These are phyloP conservation scores for Lethrus apterus DNA, from an alignment of 1,140 invertebrate genomes.

Conservation along the genomic window DNA sequence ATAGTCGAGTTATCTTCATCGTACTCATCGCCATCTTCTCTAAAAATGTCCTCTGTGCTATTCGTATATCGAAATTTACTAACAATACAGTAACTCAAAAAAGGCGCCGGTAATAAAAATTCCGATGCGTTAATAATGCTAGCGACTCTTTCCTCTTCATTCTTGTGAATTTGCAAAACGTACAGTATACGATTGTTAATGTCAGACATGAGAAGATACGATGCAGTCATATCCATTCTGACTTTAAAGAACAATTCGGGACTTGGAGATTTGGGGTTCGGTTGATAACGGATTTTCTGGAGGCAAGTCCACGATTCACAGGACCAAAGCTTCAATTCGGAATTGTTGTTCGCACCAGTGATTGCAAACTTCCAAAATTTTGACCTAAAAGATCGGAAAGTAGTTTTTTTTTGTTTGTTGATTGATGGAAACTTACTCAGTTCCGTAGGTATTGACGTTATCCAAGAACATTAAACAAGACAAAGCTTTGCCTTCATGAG, in stretches of 20 bases:
- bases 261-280: conserved; percentile 41
- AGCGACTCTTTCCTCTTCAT: conserved; percentile 44
- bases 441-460: conserved; percentile 73
- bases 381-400: conserved; percentile 47
- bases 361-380: conserved; percentile 93
- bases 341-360: conserved; percentile 83
- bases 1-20: conserved; percentile 42
- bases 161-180: conserved; percentile 64
- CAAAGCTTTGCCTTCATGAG: conserved; percentile 78
- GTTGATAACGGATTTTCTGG: conserved; percentile 71
- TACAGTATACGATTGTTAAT: conserved; percentile 70
- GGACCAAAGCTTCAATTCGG: conserved; percentile 88
- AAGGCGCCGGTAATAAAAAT: conserved; percentile 73
- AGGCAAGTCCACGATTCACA: conserved; percentile 89
- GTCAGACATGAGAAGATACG: conserved; percentile 79
- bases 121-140: conserved; percentile 66
- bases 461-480: conserved; percentile 86
- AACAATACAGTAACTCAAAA: conserved; percentile 78
- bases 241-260: conserved; percentile 55
- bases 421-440: conserved; percentile 61
- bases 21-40: conserved; percentile 29
- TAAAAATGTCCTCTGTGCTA: conserved; percentile 39
- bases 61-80: conserved; percentile 40
- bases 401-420: neutral
- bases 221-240: conserved; percentile 70